A percentile compares a stretch with the other conserved stretches of the same genome.
Evolutionary conservation across 2,113 vertebrate species (phyloP).

Genomic region (Pogona vitticeps): DNA sequence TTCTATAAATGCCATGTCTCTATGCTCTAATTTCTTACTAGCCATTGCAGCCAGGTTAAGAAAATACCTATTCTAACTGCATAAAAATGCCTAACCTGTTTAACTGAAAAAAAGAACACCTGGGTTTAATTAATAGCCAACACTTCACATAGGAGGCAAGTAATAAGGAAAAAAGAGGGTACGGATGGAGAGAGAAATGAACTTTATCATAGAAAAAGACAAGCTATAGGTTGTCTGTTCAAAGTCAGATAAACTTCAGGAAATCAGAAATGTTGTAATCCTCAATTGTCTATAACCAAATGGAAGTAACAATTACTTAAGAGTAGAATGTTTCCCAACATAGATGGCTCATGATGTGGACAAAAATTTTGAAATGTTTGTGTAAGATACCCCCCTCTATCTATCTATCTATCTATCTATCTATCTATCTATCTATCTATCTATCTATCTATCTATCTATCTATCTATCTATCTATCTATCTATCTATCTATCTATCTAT

Average conservation of each 20-base stretch:
- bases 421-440: too few species aligned
- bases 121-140: background rate
- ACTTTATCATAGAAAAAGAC: background rate
- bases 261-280: slow-evolving; percentile 6
- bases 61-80: background rate
- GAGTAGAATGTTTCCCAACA: background rate
- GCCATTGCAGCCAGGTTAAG: background rate
- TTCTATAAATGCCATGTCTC: slow-evolving; percentile 22
- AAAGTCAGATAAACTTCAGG: background rate
- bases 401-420: too few species aligned
- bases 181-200: background rate
- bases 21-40: slow-evolving; percentile 6
- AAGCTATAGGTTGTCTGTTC: background rate
- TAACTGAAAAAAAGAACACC: too few species aligned
- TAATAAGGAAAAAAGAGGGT: too few species aligned
- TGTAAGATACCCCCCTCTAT: too few species aligned
- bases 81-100: background rate
- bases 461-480: too few species aligned
- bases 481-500: too few species aligned
- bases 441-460: too few species aligned
- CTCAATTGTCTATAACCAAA: background rate
- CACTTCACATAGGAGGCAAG: background rate
- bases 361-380: too few species aligned
- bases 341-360: too few species aligned
- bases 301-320: background rate